Base-by-base conservation (phyloP, 2,888 invertebrate genomes). In the Allophyes oxyacanthae region DNA sequence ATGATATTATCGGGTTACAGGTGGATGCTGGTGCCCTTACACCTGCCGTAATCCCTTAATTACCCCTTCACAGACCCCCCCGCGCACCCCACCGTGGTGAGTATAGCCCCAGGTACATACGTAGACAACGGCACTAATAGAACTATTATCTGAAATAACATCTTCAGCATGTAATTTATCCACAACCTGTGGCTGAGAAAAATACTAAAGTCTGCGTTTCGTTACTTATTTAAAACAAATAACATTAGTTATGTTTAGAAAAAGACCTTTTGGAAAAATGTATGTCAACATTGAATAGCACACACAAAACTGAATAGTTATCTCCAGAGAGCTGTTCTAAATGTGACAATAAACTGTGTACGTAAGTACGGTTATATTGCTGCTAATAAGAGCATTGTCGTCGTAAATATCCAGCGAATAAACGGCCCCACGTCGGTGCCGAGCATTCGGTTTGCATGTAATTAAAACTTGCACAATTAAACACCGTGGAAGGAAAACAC, bases 381-480 rank as follows among this genome's bases (percentile, higher is more conserved):
- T 66, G 63, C 67, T 79, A 78, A 82, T 79, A 83, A 79, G 76
- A 76, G 77, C 77, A 75, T 77, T 80, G 80, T 81, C 77, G 77
- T 71, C 69, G 74, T 81, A 79, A 82, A 84, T 81, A 81, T 72
- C 71, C 58, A 62, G 68, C 70, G 71, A 82, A 82, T 78, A 75
- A 81, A 79, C 75, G 78, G 75, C 68, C 79, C 76, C 72, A 72
- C 77, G 74, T 79, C 72, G 77, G 81, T 78, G 70, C 77, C 75
- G 77, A 80, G 84, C 79, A 80, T 87, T 84, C 75, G 82, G 85
- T 87, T 88, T 86, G 88, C 88, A 88, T 90, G 87, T 86, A 87
- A 91, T 91, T 90, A 90, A 91, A 91, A 91, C 89, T 90, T 91
- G 87, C 84, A 88, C 88, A 88, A 87, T 89, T 88, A 90, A 89